Conservation (phyloP, 2,797 vertebrate species). For the Peromyscus attwateri region DNA sequence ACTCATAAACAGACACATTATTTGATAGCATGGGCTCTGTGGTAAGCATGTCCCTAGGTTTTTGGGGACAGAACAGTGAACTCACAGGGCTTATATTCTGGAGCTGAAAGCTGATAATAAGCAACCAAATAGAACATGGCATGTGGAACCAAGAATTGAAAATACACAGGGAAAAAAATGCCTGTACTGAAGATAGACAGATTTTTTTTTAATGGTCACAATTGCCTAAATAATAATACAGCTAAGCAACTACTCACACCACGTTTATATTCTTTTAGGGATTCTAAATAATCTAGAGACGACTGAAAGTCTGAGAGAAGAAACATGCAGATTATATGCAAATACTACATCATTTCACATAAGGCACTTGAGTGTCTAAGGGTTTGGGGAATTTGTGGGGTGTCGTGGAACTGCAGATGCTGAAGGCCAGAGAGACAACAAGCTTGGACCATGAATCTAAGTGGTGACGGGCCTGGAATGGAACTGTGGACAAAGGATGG, state of each 20-base stretch:
- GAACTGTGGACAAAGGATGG: background rate
- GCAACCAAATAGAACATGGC: rapidly evolving
- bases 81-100: background rate
- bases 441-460: too few relatives aligned
- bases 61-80: background rate
- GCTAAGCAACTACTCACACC: background rate
- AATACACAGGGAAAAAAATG: background rate
- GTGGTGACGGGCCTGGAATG: rapidly evolving
- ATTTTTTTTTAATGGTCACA: background rate
- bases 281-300: background rate
- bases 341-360: background rate
- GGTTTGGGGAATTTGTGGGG: background rate
- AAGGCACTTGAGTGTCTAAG: background rate
- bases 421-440: background rate
- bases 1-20: background rate
- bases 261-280: background rate
- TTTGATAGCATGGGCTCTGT: background rate
- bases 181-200: background rate
- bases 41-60: background rate
- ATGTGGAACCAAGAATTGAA: background rate
- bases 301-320: background rate
- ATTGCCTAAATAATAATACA: background rate
- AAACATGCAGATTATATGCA: background rate
- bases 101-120: background rate
- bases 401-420: background rate